Percentiles rank a stretch among this genome's conserved stretches.
phyloP scores from a whole-genome alignment of 2,888 invertebrate genomes.

The Panzeria rudis region DNA sequence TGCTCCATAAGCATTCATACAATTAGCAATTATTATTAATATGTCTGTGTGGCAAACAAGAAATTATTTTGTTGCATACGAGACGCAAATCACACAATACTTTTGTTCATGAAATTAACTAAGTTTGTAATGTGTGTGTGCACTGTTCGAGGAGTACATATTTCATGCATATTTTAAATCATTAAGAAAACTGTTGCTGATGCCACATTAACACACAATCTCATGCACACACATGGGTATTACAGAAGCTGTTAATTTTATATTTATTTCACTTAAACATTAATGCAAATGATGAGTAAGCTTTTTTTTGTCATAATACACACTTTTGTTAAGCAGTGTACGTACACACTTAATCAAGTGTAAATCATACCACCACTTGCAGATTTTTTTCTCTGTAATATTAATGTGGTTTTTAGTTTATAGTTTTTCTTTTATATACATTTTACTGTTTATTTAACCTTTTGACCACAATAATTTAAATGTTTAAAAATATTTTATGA shows the following conservation, averaged over 20 bases:
- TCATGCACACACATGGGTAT: neutral
- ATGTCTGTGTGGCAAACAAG: slow-evolving; percentile 18
- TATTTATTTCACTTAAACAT: slow-evolving; percentile 1
- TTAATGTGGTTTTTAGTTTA: slow-evolving; percentile 19
- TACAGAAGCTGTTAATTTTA: slow-evolving; percentile 14
- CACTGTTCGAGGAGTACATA: neutral
- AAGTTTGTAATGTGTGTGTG: neutral
- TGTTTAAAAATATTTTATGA: slow-evolving; percentile 17
- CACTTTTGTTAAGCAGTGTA: slow-evolving; percentile 48
- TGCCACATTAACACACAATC: neutral
- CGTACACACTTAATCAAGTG: slow-evolving; percentile 52
- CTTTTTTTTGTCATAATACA: neutral
- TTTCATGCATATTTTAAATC: neutral
- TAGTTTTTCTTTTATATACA: neutral
- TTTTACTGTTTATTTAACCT: slow-evolving; percentile 37
- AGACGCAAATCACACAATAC: slow-evolving; percentile 6
- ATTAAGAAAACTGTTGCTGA: neutral
- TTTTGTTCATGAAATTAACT: neutral
- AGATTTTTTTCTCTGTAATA: neutral
- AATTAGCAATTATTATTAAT: slow-evolving; percentile 54
- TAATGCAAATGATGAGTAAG: neutral
- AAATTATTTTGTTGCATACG: slow-evolving; percentile 3
- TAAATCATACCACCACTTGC: slow-evolving; percentile 28
- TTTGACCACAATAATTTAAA: slow-evolving; percentile 54
- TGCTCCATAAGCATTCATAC: slow-evolving; percentile 15